Base-by-base conservation (phyloP, 2,888 invertebrate species). In the Rhingia campestris region DNA sequence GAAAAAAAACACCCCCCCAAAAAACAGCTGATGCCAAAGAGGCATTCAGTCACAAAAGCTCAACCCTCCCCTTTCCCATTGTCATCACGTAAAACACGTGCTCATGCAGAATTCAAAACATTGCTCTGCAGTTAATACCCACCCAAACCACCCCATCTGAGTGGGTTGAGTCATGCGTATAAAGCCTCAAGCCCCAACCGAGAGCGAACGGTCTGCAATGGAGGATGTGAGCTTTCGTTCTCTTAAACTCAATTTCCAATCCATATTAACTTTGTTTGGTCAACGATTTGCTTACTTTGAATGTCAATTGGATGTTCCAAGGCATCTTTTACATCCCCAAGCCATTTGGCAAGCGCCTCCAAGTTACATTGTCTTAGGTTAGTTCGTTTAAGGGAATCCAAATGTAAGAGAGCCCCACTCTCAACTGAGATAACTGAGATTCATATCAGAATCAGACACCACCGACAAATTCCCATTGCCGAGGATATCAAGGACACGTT, bases 41-140 rank as follows among this genome's bases (percentile, higher is more conserved):
- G 37, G 53, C 54, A 66, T 14, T 59, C 30, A 59, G 30, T 66
- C 35, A 14, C 22, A 43, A 49, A n/a, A 49, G 30, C 53, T 30
- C 59, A 9, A 33, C 51, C 39, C 6, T 7, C 10, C 43, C 53
- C 41, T 56, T 47, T 58, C 72, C 67, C 41, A 58, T 37, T 41
- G 30, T 39, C 30, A 54, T 72, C 51, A 58, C 35, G 53, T 6
- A 47, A 33, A 84, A 30, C 84, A 84, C 84, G 84, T 80, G 84
- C 84, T 80, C 80, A 80, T 84, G 70, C 69, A 84, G 74, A 80
- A 84, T 80, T 82, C 70, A 84, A 84, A 80, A 74, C 74, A 79
- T 64, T 63, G 54, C 47, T 37, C 58, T 63, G 58, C 67, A 77
- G 67, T 77, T 49, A 82, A 79, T 66, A 64, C 22, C 35, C 39